Evolutionary conservation across 2,888 invertebrate species (phyloP).

Genomic region (Philonicus albiceps): DNA sequence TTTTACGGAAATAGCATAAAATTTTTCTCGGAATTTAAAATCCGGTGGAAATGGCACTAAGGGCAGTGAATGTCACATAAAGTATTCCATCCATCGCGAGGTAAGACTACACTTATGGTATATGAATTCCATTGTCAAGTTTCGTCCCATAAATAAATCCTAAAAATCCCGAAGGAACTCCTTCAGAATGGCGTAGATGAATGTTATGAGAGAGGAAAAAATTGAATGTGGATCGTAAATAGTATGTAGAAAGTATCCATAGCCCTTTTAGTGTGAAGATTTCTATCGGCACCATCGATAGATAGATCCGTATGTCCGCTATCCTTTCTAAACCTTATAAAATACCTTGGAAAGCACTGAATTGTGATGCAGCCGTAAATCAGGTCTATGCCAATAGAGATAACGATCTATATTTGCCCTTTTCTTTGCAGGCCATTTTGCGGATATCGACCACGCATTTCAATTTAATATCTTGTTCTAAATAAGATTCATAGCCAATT

Average conservation of each 20-base stretch:
- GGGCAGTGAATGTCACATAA: neutral
- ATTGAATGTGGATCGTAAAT: slow-evolving; percentile 40
- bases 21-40: neutral
- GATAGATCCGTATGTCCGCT: slow-evolving; percentile 3
- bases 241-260: slow-evolving; percentile 2
- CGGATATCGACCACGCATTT: slow-evolving; percentile 24
- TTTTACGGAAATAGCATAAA: neutral
- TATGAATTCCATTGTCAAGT: slow-evolving; percentile 43
- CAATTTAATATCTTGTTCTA: slow-evolving; percentile 23
- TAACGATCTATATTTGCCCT: slow-evolving; percentile 12
- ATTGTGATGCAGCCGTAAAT: slow-evolving; percentile 20
- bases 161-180: slow-evolving; percentile 44
- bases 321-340: neutral
- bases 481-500: slow-evolving; percentile 22
- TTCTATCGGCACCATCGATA: neutral
- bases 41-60: neutral
- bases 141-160: slow-evolving; percentile 45
- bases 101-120: neutral
- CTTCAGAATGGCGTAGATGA: neutral
- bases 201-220: slow-evolving; percentile 17
- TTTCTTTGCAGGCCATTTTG: neutral
- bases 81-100: neutral
- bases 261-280: neutral
- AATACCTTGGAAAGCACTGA: neutral
- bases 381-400: slow-evolving; percentile 29